These are phyloP conservation scores for Paguma larvata DNA, from an alignment of 2,797 vertebrate species.

Conservation along the genomic window DNA sequence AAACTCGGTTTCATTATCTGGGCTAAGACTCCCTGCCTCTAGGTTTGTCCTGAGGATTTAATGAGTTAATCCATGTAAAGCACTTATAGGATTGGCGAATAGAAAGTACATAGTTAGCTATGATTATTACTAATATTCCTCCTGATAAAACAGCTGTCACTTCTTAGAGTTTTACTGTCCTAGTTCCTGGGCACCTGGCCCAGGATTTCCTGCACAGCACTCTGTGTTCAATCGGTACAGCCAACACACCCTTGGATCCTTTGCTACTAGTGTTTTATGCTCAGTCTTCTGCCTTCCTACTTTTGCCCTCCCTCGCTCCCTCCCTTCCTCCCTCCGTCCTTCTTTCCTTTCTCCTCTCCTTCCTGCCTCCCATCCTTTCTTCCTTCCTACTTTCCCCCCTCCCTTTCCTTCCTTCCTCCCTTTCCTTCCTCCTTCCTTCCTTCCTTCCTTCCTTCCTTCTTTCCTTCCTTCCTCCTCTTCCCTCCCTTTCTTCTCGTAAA, in stretches of 20 bases:
- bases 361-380: neutral
- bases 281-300: neutral
- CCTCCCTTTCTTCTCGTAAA: neutral
- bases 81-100: neutral
- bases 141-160: constrained; percentile 15
- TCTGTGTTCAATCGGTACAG: neutral
- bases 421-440: no score
- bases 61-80: neutral
- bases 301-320: no score
- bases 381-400: neutral
- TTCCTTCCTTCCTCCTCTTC: neutral
- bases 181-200: constrained; percentile 19
- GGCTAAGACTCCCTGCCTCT: neutral
- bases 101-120: neutral
- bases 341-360: neutral
- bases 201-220: neutral
- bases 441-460: neutral
- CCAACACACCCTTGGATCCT: neutral
- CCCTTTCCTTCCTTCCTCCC: no score
- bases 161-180: constrained; percentile 27
- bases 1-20: neutral
- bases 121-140: constrained; percentile 42
- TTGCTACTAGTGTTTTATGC: neutral
- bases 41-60: neutral
- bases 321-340: no score